A percentile compares a stretch with the other conserved stretches of the same genome.
These are phyloP conservation scores for Limenitis camilla DNA, from an alignment of 2,888 invertebrate genomes.

Conservation along the genomic window DNA sequence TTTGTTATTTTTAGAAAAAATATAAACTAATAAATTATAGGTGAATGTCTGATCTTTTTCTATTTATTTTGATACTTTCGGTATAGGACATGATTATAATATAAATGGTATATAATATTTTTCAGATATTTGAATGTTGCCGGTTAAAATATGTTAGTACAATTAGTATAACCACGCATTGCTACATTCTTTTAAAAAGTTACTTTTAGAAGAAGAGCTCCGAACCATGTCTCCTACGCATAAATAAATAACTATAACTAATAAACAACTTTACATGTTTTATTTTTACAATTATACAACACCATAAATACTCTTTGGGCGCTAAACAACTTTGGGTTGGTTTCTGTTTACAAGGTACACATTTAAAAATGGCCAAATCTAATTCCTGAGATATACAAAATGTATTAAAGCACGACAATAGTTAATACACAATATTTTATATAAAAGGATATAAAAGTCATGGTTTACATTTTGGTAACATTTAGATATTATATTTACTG, in stretches of 20 bases:
- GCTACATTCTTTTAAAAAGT: conserved; percentile 65
- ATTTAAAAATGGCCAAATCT: conserved; percentile 8
- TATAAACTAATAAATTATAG: conserved; percentile 23
- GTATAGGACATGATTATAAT: not conserved
- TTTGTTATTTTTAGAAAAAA: conserved; percentile 43
- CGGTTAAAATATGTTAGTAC: not conserved
- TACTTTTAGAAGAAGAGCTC: conserved; percentile 67
- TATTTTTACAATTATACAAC: conserved; percentile 73
- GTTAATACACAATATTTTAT: conserved; percentile 22
- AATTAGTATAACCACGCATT: conserved; percentile 29
- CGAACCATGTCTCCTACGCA: conserved; percentile 42
- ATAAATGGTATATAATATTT: not conserved
- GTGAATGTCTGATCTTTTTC: conserved; percentile 67
- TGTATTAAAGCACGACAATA: conserved; percentile 9
- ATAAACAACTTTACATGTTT: conserved; percentile 69
- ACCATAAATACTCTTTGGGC: conserved; percentile 65
- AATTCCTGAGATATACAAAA: not conserved
- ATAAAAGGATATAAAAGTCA: conserved; percentile 62
- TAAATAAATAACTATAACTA: conserved; percentile 67
- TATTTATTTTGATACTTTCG: conserved; percentile 19
- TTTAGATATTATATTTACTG: conserved; percentile 23
- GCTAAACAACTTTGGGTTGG: conserved; percentile 62
- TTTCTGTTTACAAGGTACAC: conserved; percentile 16
- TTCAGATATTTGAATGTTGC: not conserved
- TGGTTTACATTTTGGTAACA: conserved; percentile 44